These are phyloP conservation scores for Chitala chitala DNA, from an alignment of 2,113 vertebrate species.

Conservation along the genomic window DNA sequence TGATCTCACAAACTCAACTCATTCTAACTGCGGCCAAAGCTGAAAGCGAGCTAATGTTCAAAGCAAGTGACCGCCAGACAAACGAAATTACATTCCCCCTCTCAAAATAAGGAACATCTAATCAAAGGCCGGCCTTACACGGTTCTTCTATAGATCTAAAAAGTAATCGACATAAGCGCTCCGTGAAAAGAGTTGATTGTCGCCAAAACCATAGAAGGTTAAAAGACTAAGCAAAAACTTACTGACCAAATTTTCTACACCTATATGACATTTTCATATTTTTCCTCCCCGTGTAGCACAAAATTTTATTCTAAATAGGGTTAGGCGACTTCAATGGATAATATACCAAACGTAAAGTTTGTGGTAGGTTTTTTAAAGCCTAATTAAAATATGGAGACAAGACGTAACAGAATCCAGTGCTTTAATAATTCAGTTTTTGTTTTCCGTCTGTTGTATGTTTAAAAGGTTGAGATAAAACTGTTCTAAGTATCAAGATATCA, in stretches of 20 bases:
- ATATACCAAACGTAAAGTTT: too few species aligned
- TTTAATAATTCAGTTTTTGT: background rate
- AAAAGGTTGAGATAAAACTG: background rate
- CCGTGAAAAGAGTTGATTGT: background rate
- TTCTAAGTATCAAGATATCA: conserved; percentile 73
- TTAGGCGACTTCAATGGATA: too few species aligned
- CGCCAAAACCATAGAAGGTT: too few species aligned
- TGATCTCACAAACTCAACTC: conserved; percentile 71
- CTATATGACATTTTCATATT: too few species aligned
- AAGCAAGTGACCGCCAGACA: conserved; percentile 67
- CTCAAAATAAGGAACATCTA: conserved; percentile 42
- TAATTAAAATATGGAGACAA: too few species aligned
- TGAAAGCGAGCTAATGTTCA: conserved; percentile 87
- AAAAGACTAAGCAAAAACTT: too few species aligned
- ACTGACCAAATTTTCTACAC: too few species aligned
- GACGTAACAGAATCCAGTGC: background rate
- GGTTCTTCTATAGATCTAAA: conserved; percentile 61
- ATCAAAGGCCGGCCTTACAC: conserved; percentile 60
- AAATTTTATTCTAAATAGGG: too few species aligned
- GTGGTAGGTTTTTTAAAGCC: too few species aligned
- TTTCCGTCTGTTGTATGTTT: background rate
- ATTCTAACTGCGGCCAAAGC: conserved; percentile 70
- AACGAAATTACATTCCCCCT: conserved; percentile 61
- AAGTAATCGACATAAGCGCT: conserved; percentile 68
- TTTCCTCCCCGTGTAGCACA: too few species aligned